Conservation (phyloP, 2,888 invertebrate genomes). For the Oegoconia quadripuncta region DNA sequence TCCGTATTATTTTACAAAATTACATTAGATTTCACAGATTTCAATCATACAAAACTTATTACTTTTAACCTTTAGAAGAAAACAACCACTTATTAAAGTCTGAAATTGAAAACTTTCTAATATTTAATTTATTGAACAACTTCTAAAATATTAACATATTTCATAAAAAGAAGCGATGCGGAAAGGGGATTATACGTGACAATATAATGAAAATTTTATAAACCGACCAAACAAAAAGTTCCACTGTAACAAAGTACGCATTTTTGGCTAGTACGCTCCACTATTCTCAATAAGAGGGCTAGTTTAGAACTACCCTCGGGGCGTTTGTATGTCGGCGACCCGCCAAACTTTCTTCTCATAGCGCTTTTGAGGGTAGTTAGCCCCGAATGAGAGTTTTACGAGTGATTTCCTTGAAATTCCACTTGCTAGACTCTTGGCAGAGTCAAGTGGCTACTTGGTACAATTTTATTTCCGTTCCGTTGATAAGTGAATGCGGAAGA, state of each 20-base stretch:
- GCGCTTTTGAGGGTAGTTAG: constrained; percentile 49
- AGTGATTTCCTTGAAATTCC: constrained; percentile 41
- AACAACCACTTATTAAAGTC: too few species aligned
- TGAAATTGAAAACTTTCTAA: too few species aligned
- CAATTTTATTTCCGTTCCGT: constrained; percentile 21
- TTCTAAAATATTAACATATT: too few species aligned
- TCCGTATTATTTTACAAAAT: too few species aligned
- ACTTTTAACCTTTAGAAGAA: too few species aligned
- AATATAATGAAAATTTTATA: too few species aligned
- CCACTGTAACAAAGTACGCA: constrained; percentile 12
- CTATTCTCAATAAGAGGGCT: constrained; percentile 5
- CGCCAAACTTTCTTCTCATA: constrained; percentile 48
- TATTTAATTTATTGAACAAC: too few species aligned
- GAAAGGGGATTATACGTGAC: too few species aligned
- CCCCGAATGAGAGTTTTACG: constrained; percentile 51
- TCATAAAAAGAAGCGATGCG: too few species aligned
- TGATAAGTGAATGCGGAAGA: constrained; percentile 9
- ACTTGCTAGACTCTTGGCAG: constrained; percentile 29
- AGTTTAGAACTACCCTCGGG: constrained; percentile 6
- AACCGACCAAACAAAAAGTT: constrained; percentile 10
- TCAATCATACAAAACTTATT: too few species aligned
- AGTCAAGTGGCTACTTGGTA: constrained; percentile 16
- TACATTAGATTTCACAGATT: too few species aligned
- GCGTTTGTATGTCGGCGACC: constrained; percentile 28
- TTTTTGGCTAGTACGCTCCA: constrained; percentile 2